A percentile compares a stretch with the other conserved stretches of the same genome.
These are phyloP conservation scores for Micronycteris hirsuta DNA, from an alignment of 2,113 vertebrate species.

Conservation along the genomic window DNA sequence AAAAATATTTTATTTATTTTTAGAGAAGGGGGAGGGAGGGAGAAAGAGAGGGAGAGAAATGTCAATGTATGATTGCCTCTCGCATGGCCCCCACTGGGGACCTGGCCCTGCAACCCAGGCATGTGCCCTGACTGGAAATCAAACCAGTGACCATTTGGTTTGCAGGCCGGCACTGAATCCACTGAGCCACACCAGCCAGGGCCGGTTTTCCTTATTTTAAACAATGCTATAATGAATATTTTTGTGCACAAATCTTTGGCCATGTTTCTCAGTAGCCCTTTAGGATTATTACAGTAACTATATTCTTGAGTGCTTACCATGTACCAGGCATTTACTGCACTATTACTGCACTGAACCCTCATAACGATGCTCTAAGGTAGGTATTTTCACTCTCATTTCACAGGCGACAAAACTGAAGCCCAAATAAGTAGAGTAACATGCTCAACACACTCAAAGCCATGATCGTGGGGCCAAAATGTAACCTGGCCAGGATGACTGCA, in stretches of 20 bases:
- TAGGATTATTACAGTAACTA: background rate
- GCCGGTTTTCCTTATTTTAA: slow-evolving; percentile 33
- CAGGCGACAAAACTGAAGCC: background rate
- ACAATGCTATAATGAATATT: background rate
- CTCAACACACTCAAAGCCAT: background rate
- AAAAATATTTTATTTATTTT: no score
- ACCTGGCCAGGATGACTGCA: background rate
- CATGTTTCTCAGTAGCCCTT: slow-evolving; percentile 6
- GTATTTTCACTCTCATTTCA: background rate
- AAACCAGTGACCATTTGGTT: no score
- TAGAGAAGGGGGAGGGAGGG: no score
- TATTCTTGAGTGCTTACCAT: background rate
- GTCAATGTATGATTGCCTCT: no score
- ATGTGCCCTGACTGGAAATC: no score
- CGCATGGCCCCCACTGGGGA: no score
- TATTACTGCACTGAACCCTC: background rate
- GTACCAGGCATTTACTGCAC: background rate
- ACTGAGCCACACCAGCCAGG: no score
- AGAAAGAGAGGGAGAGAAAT: no score
- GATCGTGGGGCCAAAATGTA: background rate
- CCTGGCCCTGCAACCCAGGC: no score
- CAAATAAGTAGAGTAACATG: background rate
- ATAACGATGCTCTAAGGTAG: background rate
- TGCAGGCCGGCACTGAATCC: no score
- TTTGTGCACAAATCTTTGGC: background rate